Percentiles rank a stretch among this genome's conserved stretches.
Evolutionary conservation across 2,113 vertebrate species (phyloP).

Genomic region (Pica pica): DNA sequence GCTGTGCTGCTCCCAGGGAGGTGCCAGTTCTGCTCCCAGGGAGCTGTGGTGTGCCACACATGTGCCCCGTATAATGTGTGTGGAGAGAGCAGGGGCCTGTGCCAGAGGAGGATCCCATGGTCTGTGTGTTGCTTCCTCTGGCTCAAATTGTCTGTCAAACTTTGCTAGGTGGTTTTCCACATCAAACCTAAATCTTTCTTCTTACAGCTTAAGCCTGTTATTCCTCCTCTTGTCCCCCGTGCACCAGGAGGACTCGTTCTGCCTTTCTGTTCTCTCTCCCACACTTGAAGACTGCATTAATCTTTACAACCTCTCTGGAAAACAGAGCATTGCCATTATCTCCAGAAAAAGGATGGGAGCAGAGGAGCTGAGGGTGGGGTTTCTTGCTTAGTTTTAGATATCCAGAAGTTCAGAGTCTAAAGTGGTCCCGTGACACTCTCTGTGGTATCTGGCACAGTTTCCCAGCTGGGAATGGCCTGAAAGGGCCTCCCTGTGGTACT

Average conservation of each 20-base stretch:
- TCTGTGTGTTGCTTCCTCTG: background rate
- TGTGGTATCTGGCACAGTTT: background rate
- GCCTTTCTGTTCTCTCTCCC: background rate
- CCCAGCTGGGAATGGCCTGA: background rate
- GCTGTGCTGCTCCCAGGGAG: background rate
- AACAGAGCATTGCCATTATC: background rate
- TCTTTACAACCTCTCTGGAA: background rate
- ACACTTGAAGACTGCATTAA: background rate
- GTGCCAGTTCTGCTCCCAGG: background rate
- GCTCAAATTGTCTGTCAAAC: background rate
- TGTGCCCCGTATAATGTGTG: accelerated
- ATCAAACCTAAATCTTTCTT: background rate
- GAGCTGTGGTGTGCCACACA: background rate
- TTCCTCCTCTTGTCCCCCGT: background rate
- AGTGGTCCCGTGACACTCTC: background rate
- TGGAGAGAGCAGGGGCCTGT: background rate
- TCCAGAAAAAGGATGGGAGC: background rate
- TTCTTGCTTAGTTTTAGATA: background rate
- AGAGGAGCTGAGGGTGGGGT: background rate
- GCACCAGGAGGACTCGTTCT: background rate
- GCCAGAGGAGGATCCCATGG: background rate
- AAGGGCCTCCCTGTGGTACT: background rate
- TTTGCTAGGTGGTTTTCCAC: background rate
- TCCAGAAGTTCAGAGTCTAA: background rate
- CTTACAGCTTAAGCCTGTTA: background rate